Base-by-base conservation (phyloP, 1,140 invertebrate species). In the Thaumatotibia leucotreta region DNA sequence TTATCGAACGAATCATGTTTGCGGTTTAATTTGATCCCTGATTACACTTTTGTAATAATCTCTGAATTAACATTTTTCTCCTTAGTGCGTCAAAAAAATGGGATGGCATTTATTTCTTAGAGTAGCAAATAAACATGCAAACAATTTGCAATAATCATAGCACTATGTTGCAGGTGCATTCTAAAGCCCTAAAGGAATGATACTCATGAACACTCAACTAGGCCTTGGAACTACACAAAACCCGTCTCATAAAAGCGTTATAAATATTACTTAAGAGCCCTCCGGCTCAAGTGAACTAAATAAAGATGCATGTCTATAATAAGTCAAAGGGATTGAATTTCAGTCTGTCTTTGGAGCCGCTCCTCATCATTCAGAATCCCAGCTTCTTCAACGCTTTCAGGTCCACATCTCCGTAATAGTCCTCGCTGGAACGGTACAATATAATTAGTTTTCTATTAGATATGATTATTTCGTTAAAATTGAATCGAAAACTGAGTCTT, bases 321-420 rank as follows among this genome's bases (percentile, higher is more conserved):
- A 90, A 84, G 70, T 86, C 80, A 66, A 77, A 80, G 61, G 80
- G 85, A 65, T 89, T 90, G n/a, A 88, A 75, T 75, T 84, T 89
- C 69, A 89, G 82, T 82, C 86, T 90, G 82, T 84, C 79, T 72
- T 87, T 88, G 64, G 85, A 87, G 83, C 69, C 77, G 85, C 85
- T 84, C 79, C 83, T 87, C 73, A 81, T 80, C 83, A 88, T 91
- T 89, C 93, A 94, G 91, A 93, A 95, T 87, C 95, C 95, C 86
- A 95, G 89, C 88, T 96, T 96, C 91, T 95, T 95, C 69, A 96
- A 91, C 63, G 95, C 94, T 88, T 96, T 96, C 70, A 96, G 90
- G 89, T 96, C 95, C 75, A 96, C 94, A 82, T 96, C 95, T 80
- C 95, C 95, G 82, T 96, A 96, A 92, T 96, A 96, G 92, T 96